Base-by-base conservation (phyloP, 2,888 invertebrate genomes). In the Chaitophorus viminalis region DNA sequence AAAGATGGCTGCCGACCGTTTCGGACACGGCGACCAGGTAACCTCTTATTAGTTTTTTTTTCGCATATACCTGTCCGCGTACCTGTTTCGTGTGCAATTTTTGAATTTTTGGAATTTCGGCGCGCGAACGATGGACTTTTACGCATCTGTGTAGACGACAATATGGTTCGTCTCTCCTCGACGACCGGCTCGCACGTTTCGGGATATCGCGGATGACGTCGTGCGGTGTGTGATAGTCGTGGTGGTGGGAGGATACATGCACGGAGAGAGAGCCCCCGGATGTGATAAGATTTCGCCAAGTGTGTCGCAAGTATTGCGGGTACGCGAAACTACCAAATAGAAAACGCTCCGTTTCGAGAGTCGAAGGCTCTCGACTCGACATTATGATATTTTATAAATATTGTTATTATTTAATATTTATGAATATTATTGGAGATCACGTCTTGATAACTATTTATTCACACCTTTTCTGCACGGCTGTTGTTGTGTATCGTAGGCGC, bases 1-100 rank as follows among this genome's bases (percentile, higher is more conserved):
- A 87, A 87, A 87, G 87, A 87, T 87, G 87, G 87, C 87, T 81
- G 87, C 87, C 87, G 86, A 21, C 52, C 85, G 81, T 81, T 33
- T 33, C 8, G 17, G 52, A 29, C 18, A 17, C 70, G 74, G 46
- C 52, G 54, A 74, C 78, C 79, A 86, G 86, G 85, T 74, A 87
- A 87, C 87, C 81, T 79, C 87, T 87, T 86, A 65, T 31, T 60
- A 31, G 9, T 79, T 33, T 29, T 39, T 76, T 77, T n/a, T 77
- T 33, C n/a, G 31, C 76, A 29, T 25, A 36, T 5, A n/a, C n/a
- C 14, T 14, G 31, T n/a, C 46, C n/a, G 36, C 18, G 39, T 29
- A 21, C 31, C 21, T 31, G 33, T 33, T 21, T 33, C 17, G 17
- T 29, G 29, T 68, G 25, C 70, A 31, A 70, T 72, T 33, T 18